These are phyloP conservation scores for Galerucella pusilla DNA, from an alignment of 2,888 invertebrate genomes.

Conservation along the genomic window DNA sequence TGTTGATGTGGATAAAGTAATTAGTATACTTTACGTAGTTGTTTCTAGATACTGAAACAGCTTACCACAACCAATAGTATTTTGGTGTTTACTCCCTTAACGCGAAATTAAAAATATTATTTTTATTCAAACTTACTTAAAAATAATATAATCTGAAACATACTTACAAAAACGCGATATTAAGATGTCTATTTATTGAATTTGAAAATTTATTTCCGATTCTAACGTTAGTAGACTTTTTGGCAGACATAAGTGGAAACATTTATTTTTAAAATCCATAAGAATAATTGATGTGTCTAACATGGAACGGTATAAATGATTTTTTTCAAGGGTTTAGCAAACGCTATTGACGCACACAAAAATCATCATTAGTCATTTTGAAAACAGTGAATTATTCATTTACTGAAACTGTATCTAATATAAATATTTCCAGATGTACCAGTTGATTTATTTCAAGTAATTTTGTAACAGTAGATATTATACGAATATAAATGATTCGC, in stretches of 20 bases:
- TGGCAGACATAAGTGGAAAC: constrained; percentile 2
- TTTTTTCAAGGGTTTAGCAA: constrained; percentile 4
- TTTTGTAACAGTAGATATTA: not conserved
- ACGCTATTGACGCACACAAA: constrained; percentile 13
- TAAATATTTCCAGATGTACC: constrained; percentile 9
- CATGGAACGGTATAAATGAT: not conserved
- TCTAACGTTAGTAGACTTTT: constrained; percentile 8
- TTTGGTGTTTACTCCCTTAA: too few relatives aligned
- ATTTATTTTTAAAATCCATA: constrained; percentile 5
- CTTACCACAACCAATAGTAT: too few relatives aligned
- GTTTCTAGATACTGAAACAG: too few relatives aligned
- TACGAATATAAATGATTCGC: not conserved
- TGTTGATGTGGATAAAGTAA: too few relatives aligned
- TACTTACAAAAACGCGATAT: not conserved
- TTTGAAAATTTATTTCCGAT: not conserved
- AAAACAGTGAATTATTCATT: not conserved
- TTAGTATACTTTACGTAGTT: too few relatives aligned
- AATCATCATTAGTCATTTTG: constrained; percentile 1
- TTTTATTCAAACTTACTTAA: too few relatives aligned
- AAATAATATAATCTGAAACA: too few relatives aligned
- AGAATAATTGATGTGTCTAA: not conserved
- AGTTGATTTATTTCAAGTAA: constrained; percentile 4
- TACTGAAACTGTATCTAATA: not conserved
- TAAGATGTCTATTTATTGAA: not conserved
- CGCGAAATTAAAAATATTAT: too few relatives aligned